Evolutionary conservation across 1,140 invertebrate genomes (phyloP), one percentile per base, ranked within the genome.

Genomic region (Wasmannia auropunctata): DNA sequence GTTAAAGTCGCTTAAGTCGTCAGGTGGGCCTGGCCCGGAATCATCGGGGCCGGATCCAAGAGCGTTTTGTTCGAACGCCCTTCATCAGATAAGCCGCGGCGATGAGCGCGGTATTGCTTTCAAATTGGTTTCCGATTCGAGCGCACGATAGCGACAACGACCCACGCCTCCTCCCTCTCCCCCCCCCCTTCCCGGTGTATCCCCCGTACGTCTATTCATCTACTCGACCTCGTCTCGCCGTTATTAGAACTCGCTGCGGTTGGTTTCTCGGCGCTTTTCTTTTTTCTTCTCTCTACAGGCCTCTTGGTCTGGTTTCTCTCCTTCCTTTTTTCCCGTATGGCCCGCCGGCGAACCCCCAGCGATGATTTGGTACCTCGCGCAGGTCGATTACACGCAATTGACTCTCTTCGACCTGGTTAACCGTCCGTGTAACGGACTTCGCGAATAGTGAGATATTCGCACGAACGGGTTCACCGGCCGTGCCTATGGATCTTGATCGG

Each of bases 111-210:
- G 91, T 94, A 95, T 94, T 94, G 92, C 93, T 94, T 93, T 92
- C 92, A 94, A 94, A 95, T 95, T 95, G 94, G 92, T 95, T 95
- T 93, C 91, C 93, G 94, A 95, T 95, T 94, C 92, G 89, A 93
- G 92, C 92, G 89, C 88, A 87, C 88, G 94, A 95, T 95, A 94
- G 88, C 70, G 72, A 60, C 86, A 87, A 89, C 89, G 88, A 91
- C 88, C 90, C 89, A 92, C 92, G 80, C 88, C 87, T 86, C 37
- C n/a, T n/a, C n/a, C n/a, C n/a, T n/a, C n/a, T n/a, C n/a, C n/a
- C n/a, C n/a, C n/a, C n/a, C n/a, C n/a, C n/a, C n/a, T n/a, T n/a
- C 65, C 49, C 60, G 65, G 70, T 70, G 58, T 67, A 89, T 76
- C 77, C 70, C 67, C 54, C n/a, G n/a, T n/a, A n/a, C n/a, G 51